A percentile compares a stretch with the other conserved stretches of the same genome.
phyloP scores from a whole-genome alignment of 1,140 invertebrate genomes.

The Manduca sexta region DNA sequence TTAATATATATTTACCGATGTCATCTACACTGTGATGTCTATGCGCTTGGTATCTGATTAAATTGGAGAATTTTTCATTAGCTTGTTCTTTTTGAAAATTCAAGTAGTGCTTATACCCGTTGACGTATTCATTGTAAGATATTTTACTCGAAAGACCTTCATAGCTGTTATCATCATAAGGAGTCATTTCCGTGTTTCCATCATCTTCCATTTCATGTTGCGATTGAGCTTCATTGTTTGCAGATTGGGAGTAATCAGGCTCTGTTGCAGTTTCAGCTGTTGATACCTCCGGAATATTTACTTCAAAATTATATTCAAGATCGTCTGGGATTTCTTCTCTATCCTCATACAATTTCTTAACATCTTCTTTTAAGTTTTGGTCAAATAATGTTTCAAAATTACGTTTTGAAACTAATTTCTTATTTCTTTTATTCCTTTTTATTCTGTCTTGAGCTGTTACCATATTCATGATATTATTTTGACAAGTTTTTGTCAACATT shows the following conservation, averaged over 20 bases:
- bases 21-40: slow-evolving; percentile 60
- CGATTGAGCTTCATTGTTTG: neutral
- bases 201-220: slow-evolving; percentile 2
- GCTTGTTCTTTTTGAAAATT: slow-evolving; percentile 49
- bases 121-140: slow-evolving; percentile 51
- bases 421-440: slow-evolving; percentile 1
- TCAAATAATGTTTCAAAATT: slow-evolving; percentile 16
- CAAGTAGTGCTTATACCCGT: slow-evolving; percentile 58
- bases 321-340: slow-evolving; percentile 11
- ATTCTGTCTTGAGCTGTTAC: slow-evolving; percentile 16
- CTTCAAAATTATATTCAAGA: neutral
- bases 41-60: slow-evolving; percentile 55
- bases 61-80: slow-evolving; percentile 44
- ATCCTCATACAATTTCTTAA: slow-evolving; percentile 17
- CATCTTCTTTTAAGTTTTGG: slow-evolving; percentile 16
- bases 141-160: slow-evolving; percentile 45
- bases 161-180: slow-evolving; percentile 25
- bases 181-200: neutral
- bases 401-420: slow-evolving; percentile 15
- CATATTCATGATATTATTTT: slow-evolving; percentile 31
- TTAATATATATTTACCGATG: slow-evolving; percentile 58
- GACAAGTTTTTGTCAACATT: slow-evolving; percentile 34
- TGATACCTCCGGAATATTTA: neutral
- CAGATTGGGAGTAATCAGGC: slow-evolving; percentile 3
- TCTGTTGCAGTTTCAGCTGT: neutral